Conservation (phyloP, 2,888 invertebrate genomes). For the Omphaloscelis lunosa region DNA sequence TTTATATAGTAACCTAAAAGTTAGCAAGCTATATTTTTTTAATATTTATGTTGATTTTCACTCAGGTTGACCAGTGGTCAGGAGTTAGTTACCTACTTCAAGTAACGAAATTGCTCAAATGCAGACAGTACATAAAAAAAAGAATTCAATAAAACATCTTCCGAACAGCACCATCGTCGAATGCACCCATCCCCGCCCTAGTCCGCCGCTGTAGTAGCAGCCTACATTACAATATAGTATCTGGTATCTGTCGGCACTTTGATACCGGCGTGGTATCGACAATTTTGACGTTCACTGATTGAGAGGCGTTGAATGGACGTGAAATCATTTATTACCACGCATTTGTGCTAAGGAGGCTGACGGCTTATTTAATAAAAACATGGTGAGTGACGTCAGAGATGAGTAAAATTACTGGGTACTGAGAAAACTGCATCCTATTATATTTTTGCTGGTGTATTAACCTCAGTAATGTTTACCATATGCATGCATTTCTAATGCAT, state of each 20-base stretch:
- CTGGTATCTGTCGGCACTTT: conserved; percentile 68
- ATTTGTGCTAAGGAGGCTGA: conserved; percentile 51
- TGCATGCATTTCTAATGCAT: conserved; percentile 19
- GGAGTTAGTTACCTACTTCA: background rate
- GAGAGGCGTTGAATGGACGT: conserved; percentile 66
- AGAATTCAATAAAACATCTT: background rate
- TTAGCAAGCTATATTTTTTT: background rate
- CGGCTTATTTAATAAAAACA: conserved; percentile 63
- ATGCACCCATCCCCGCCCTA: conserved; percentile 18
- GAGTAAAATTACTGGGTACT: background rate
- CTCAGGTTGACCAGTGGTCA: background rate
- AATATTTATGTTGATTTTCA: background rate
- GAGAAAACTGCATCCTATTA: conserved; percentile 9
- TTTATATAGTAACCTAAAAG: background rate
- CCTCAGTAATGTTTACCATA: conserved; percentile 15
- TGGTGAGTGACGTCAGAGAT: conserved; percentile 31
- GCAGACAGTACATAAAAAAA: background rate
- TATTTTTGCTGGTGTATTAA: conserved; percentile 24
- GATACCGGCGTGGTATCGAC: conserved; percentile 61
- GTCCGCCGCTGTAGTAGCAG: conserved; percentile 46
- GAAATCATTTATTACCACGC: conserved; percentile 65
- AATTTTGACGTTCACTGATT: conserved; percentile 61
- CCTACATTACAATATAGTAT: conserved; percentile 60
- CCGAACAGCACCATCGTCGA: background rate
- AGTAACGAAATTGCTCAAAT: background rate